Evolutionary conservation across 2,113 vertebrate genomes (phyloP).

Genomic region (Gasterosteus nipponicus): DNA sequence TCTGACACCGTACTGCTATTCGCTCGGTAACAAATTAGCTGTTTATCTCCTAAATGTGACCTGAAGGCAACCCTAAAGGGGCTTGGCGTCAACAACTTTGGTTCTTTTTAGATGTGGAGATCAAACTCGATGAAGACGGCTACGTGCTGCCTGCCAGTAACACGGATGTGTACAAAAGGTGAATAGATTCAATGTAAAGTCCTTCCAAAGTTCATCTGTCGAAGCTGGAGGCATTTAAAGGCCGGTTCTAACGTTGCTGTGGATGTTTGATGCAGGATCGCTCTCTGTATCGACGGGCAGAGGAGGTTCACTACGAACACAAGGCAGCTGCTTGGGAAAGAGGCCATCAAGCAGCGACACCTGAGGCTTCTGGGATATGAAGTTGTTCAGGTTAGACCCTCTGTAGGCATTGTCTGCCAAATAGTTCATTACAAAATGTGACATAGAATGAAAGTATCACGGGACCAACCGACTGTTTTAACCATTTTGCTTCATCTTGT

Average conservation of each 20-base stretch:
- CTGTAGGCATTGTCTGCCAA: background rate
- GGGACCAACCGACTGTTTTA: background rate
- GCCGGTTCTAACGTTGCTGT: background rate
- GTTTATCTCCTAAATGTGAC: background rate
- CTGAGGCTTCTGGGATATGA: conserved; percentile 90
- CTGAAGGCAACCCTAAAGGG: accelerated
- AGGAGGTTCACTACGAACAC: conserved; percentile 86
- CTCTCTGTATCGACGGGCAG: conserved; percentile 88
- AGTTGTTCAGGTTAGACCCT: conserved; percentile 87
- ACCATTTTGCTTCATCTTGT: background rate
- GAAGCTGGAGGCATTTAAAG: background rate
- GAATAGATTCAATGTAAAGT: conserved; percentile 13
- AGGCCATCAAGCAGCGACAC: conserved; percentile 91
- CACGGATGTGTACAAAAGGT: conserved; percentile 85
- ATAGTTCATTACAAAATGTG: background rate
- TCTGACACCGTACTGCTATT: conserved; percentile 89
- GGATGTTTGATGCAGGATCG: conserved; percentile 78
- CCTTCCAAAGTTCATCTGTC: background rate
- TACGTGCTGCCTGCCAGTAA: conserved; percentile 84
- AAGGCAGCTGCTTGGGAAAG: conserved; percentile 86
- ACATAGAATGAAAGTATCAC: background rate
- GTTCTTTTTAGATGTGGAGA: conserved; percentile 87
- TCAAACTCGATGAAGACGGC: conserved; percentile 92
- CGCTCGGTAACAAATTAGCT: conserved; percentile 78
- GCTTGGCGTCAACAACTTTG: accelerated